Evolutionary conservation across 2,113 vertebrate genomes (phyloP).

Genomic region (Vulpes lagopus): DNA sequence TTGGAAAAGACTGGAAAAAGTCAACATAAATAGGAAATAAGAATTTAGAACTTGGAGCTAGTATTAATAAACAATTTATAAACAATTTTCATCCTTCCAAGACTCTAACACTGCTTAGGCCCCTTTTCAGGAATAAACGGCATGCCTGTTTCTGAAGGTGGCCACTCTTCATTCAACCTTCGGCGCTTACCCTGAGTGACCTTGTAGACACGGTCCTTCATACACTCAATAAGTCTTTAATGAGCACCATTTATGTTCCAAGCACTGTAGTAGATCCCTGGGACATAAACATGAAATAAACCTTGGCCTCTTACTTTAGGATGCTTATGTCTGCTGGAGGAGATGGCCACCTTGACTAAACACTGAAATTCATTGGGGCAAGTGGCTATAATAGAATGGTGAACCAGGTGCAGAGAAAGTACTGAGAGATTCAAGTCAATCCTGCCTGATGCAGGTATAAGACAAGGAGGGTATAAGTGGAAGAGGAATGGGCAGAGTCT

Average conservation of each 20-base stretch:
- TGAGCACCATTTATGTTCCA: not conserved
- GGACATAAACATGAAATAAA: not conserved
- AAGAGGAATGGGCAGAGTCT: not conserved
- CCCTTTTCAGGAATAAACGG: not conserved
- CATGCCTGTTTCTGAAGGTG: not conserved
- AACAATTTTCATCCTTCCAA: not conserved
- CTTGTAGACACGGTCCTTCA: not conserved
- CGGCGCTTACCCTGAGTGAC: not conserved
- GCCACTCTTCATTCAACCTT: rapidly evolving
- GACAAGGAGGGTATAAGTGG: not conserved
- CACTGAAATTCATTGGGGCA: not conserved
- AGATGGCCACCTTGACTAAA: not conserved
- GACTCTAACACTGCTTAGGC: not conserved
- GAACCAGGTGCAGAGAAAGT: not conserved
- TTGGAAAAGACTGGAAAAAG: not conserved
- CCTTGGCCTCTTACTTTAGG: not conserved
- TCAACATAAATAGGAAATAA: not conserved
- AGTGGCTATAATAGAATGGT: not conserved
- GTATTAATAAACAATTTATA: not conserved
- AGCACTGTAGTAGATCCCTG: not conserved
- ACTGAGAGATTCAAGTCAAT: rapidly evolving
- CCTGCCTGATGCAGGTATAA: not conserved
- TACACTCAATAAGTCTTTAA: not conserved
- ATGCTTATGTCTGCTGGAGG: not conserved
- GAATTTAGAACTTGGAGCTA: not conserved